Evolutionary conservation across 2,113 vertebrate species (phyloP).

Genomic region (Proteles cristata): DNA sequence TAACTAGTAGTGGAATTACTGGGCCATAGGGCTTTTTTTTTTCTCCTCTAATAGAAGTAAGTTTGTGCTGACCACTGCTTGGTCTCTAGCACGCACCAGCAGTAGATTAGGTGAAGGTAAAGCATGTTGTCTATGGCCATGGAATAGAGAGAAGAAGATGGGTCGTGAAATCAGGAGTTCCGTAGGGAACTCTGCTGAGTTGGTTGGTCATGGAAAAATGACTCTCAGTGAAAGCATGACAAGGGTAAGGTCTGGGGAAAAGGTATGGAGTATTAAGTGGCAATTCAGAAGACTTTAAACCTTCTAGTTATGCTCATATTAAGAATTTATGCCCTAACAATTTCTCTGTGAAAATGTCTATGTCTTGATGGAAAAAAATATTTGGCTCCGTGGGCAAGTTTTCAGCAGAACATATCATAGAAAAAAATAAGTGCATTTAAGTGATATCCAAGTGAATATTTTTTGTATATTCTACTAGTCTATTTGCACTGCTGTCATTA

Average conservation of each 20-base stretch:
- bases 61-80: neutral
- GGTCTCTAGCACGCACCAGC: neutral
- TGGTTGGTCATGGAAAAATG: neutral
- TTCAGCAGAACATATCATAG: neutral
- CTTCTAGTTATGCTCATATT: neutral
- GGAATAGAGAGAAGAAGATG: neutral
- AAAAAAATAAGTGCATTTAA: neutral
- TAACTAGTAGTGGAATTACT: too few species aligned
- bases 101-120: neutral
- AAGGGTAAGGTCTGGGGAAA: neutral
- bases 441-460: neutral
- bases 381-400: neutral
- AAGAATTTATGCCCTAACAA: neutral
- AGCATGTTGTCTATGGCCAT: fast-evolving
- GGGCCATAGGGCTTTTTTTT: too few species aligned
- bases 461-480: neutral
- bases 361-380: neutral
- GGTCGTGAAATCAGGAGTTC: neutral
- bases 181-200: neutral
- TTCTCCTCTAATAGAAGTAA: neutral
- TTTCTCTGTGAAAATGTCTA: neutral
- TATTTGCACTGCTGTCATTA: neutral
- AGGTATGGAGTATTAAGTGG: neutral
- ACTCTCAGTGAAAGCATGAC: neutral
- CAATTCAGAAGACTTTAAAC: neutral